These are phyloP conservation scores for Streptopelia turtur DNA, from an alignment of 2,797 vertebrate genomes.

Conservation along the genomic window DNA sequence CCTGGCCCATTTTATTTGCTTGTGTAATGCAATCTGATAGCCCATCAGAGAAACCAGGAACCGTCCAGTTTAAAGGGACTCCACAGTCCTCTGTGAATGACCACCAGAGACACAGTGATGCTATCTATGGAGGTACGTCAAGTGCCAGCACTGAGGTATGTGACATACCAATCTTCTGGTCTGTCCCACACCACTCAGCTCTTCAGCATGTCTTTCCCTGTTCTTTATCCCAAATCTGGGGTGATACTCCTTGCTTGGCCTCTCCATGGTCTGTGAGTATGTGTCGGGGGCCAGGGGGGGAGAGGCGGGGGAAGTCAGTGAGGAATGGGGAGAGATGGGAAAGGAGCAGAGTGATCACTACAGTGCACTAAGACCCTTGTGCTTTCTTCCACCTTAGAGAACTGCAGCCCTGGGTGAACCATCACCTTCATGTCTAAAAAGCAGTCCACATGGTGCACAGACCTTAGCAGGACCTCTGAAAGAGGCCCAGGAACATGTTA, in stretches of 20 bases:
- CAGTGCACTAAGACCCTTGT: not conserved
- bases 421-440: not conserved
- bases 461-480: not conserved
- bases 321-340: not conserved
- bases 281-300: not conserved
- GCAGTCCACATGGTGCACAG: not conserved
- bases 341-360: not conserved
- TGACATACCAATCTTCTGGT: not conserved
- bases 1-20: not conserved
- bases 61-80: not conserved
- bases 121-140: accelerated
- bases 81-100: not conserved
- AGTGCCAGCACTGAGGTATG: not conserved
- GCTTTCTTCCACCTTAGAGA: not conserved
- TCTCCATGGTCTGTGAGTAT: not conserved
- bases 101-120: not conserved
- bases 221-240: not conserved
- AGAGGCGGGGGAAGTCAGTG: not conserved
- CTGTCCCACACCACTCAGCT: not conserved
- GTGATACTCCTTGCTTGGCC: not conserved
- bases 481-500: not conserved
- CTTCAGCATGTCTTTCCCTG: not conserved
- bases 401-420: not conserved
- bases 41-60: not conserved
- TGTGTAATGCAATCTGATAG: not conserved